Base-by-base conservation (phyloP, 2,113 vertebrate genomes). In the Zootoca vivipara region DNA sequence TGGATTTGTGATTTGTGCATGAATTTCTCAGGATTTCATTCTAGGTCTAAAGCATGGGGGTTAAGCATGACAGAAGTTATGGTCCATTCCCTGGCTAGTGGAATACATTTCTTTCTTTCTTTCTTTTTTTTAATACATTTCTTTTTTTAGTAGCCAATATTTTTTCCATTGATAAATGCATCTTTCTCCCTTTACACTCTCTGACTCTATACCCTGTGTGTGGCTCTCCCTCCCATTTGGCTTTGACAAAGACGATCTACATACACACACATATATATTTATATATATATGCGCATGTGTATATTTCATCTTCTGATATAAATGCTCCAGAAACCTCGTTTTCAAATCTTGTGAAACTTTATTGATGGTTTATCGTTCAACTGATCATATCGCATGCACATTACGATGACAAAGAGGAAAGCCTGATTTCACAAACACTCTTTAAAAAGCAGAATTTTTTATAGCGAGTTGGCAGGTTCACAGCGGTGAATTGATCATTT, bases 321-420 rank as follows among this genome's bases (percentile, higher is more conserved):
- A 94, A 97, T 87, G 94, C 94, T 95, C 97, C 96, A 92, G 95
- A 97, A 97, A 97, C 96, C 95, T 94, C 3, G 93, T 96, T 96
- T 97, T 97, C 96, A 96, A 97, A 97, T 98, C 94, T 98, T 96
- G 98, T 98, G 98, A 98, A 98, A 98, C 97, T 99, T 99, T 99
- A 99, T 99, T 98, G 97, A 98, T 99, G 98, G 97, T 98, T 52
- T 98, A 98, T 97, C 98, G 97, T 97, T 98, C 98, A 98, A 98
- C 97, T 97, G 97, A 97, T 98, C 97, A 98, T 98, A 98, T 96
- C 97, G 97, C 98, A 99, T 99, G 98, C 98, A 98, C 98, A 97
- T 88, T 97, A 98, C 97, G 98, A 98, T 98, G 98, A 98, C 97
- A 97, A 97, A 97, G 98, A 98, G 97, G 98, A 98, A 52, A 98